These are phyloP conservation scores for Pangasianodon gigas DNA, from an alignment of 2,113 vertebrate genomes.

Conservation along the genomic window DNA sequence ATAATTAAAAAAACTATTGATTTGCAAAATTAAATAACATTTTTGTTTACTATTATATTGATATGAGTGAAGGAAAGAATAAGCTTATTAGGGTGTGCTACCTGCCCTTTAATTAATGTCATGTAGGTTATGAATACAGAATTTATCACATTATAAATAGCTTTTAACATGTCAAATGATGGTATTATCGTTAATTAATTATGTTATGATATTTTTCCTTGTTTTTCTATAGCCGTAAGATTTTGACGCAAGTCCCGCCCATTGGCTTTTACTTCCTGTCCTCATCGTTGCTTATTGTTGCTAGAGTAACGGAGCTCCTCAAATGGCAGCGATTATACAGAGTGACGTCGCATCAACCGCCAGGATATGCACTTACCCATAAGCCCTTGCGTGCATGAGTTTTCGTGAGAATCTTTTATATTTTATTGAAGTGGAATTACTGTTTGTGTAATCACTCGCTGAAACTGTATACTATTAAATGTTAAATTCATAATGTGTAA, in stretches of 20 bases:
- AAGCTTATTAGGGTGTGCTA: not conserved
- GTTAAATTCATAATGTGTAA: not conserved
- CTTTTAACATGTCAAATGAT: not conserved
- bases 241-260: not conserved
- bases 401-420: not conserved
- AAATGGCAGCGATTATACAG: too few relatives aligned
- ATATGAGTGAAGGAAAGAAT: not conserved
- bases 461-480: not conserved
- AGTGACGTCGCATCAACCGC: not conserved
- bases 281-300: not conserved
- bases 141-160: not conserved
- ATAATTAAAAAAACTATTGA: not conserved
- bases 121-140: too few relatives aligned
- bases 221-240: not conserved
- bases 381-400: not conserved
- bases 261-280: not conserved
- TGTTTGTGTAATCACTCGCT: not conserved
- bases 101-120: not conserved
- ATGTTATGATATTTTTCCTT: too few relatives aligned
- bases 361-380: constrained; percentile 11
- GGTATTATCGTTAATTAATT: too few relatives aligned
- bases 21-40: not conserved
- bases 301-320: not conserved
- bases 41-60: not conserved
- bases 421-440: not conserved